Conservation (phyloP, 2,888 invertebrate genomes). For the Coleophora flavipennella region DNA sequence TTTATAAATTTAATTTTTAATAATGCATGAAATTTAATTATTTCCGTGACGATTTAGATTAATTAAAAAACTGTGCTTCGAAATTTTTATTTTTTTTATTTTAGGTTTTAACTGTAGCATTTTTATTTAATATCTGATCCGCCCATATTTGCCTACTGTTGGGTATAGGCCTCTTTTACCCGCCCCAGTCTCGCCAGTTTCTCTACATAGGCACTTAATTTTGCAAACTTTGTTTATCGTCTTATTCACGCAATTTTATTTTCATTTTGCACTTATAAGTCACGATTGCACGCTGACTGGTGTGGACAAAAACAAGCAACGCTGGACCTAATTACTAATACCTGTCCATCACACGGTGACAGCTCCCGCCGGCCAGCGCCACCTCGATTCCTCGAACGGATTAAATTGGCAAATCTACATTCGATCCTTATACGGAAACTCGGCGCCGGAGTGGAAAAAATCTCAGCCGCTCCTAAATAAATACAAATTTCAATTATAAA, state of each 20-base stretch:
- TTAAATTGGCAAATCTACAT: conserved; percentile 64
- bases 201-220: conserved; percentile 14
- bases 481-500: conserved; percentile 69
- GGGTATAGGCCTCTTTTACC: too few relatives aligned
- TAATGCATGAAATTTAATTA: conserved; percentile 63
- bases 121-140: too few relatives aligned
- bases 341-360: conserved; percentile 34
- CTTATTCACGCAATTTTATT: conserved; percentile 24
- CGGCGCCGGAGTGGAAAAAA: conserved; percentile 54
- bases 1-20: conserved; percentile 57
- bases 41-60: conserved; percentile 52
- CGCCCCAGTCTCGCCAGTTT: too few relatives aligned
- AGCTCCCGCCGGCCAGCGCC: conserved; percentile 26
- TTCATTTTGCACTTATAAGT: conserved; percentile 22
- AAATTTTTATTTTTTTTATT: too few relatives aligned
- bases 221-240: too few relatives aligned
- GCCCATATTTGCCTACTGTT: too few relatives aligned
- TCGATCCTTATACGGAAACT: conserved; percentile 45
- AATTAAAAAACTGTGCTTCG: too few relatives aligned
- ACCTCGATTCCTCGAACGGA: conserved; percentile 50
- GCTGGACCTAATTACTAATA: conserved; percentile 36
- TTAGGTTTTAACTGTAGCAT: too few relatives aligned
- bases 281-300: conserved; percentile 10
- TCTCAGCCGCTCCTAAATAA: conserved; percentile 45
- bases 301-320: conserved; percentile 27